Conservation (phyloP, 2,888 invertebrate genomes). For the Lasioglossum calceatum region DNA sequence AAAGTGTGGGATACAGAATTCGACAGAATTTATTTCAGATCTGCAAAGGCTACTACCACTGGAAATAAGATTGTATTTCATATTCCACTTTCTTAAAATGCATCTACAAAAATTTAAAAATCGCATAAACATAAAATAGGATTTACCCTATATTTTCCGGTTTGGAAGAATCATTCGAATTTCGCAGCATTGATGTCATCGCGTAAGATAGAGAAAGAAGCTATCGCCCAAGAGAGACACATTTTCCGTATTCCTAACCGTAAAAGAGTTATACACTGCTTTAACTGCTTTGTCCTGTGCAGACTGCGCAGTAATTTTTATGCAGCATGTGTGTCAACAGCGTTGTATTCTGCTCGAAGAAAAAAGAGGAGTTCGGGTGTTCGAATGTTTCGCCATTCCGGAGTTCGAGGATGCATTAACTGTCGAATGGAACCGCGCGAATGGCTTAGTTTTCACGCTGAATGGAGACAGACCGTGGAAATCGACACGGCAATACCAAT, state of each 20-base stretch:
- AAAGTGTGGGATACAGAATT: no score
- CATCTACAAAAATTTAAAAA: no score
- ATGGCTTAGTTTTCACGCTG: conserved; percentile 33
- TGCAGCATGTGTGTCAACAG: background rate
- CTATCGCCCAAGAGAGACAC: background rate
- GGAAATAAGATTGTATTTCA: no score
- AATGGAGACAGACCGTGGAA: conserved; percentile 38
- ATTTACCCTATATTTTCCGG: background rate
- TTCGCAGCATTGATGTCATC: background rate
- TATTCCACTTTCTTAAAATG: no score
- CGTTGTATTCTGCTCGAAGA: background rate
- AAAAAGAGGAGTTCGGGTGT: background rate
- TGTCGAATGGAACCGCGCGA: conserved; percentile 12
- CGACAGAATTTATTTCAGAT: no score
- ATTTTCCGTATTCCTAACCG: background rate
- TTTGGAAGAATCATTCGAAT: background rate
- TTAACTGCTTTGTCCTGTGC: background rate
- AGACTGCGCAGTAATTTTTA: conserved; percentile 20
- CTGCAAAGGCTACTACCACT: no score
- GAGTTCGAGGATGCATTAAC: conserved; percentile 39
- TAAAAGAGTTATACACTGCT: background rate
- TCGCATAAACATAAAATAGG: no score
- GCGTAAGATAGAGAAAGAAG: background rate
- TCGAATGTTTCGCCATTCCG: background rate
- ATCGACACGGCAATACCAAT: conserved; percentile 39